phyloP scores from a whole-genome alignment of 2,113 vertebrate genomes.

The Syrmaticus mikado region DNA sequence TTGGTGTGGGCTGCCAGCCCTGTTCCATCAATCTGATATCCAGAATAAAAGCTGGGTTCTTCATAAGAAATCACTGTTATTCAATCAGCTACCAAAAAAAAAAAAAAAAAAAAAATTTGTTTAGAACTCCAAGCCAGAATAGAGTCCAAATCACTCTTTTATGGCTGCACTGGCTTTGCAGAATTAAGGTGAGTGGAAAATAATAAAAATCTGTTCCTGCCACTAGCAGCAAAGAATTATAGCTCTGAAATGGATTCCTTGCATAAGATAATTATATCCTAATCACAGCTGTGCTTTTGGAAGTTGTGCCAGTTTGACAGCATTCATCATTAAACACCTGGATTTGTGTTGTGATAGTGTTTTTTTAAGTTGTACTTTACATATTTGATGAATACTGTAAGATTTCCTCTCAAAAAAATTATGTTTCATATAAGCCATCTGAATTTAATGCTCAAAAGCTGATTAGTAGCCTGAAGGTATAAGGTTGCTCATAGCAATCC shows the following conservation, averaged over 20 bases:
- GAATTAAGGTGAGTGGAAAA: slow-evolving; percentile 40
- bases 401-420: background rate
- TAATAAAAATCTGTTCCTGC: slow-evolving; percentile 22
- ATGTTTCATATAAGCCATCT: background rate
- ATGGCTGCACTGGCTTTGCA: background rate
- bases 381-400: slow-evolving; percentile 21
- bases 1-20: background rate
- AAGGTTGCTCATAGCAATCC: background rate
- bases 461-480: slow-evolving; percentile 38
- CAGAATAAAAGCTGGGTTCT: background rate
- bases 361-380: background rate
- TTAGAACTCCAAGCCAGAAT: background rate
- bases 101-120: background rate
- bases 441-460: background rate
- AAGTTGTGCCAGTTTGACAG: slow-evolving; percentile 29
- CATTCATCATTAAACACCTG: slow-evolving; percentile 21
- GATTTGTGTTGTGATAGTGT: background rate
- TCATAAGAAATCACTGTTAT: background rate
- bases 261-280: slow-evolving; percentile 27
- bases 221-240: background rate
- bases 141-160: background rate
- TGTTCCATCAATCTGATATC: background rate
- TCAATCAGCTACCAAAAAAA: background rate
- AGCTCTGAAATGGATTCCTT: slow-evolving; percentile 36
- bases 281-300: slow-evolving; percentile 35